These are phyloP conservation scores for Hystrix brachyura DNA, from an alignment of 2,113 vertebrate genomes.

Conservation along the genomic window DNA sequence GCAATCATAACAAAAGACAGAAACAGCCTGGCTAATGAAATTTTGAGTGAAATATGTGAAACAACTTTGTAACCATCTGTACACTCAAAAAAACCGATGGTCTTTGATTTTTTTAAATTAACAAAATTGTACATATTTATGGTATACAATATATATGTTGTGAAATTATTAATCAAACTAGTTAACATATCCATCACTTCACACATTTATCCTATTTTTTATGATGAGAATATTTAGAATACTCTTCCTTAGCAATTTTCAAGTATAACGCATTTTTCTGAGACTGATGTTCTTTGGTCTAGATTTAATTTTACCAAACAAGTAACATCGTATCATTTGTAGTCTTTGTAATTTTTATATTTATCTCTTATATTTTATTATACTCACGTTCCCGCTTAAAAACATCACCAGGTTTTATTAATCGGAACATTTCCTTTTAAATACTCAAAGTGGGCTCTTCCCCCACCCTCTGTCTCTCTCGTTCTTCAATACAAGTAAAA, in stretches of 20 bases:
- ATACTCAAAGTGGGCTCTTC: not conserved
- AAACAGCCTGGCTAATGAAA: conserved; percentile 11
- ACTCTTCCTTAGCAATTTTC: not conserved
- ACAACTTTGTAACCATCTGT: not conserved
- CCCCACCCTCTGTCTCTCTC: not conserved
- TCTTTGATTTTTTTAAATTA: not conserved
- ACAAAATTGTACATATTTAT: not conserved
- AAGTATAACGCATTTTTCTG: not conserved
- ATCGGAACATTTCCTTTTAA: conserved; percentile 5
- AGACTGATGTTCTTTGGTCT: not conserved
- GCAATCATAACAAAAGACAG: not conserved
- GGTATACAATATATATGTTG: not conserved
- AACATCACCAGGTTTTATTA: not conserved
- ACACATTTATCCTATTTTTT: not conserved
- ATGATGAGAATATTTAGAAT: not conserved
- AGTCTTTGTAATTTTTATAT: conserved; percentile 41
- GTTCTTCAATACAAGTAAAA: conserved; percentile 2
- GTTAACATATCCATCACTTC: not conserved
- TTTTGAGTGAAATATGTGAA: not conserved
- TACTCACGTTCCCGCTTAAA: not conserved
- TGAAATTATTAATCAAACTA: not conserved
- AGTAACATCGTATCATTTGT: not conserved
- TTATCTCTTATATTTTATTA: conserved; percentile 25
- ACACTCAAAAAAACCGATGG: not conserved
- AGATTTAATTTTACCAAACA: conserved; percentile 53